phyloP scores from a whole-genome alignment of 1,140 invertebrate species.

The Eubasilissa regina region DNA sequence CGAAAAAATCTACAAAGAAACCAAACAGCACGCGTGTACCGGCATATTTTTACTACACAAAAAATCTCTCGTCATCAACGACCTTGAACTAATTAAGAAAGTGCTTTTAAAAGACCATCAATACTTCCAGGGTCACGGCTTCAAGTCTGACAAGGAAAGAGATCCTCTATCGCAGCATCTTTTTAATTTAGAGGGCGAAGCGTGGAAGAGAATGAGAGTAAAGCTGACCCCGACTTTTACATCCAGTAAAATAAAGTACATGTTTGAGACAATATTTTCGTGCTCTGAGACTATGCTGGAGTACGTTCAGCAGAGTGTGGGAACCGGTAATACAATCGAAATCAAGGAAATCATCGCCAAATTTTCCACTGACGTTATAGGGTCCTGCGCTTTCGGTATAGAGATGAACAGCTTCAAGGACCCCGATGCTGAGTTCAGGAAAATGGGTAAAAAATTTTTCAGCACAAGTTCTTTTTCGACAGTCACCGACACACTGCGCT shows the following conservation, averaged over 20 bases:
- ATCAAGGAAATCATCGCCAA: no score
- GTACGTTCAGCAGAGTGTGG: conserved; percentile 63
- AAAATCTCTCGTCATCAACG: conserved; percentile 70
- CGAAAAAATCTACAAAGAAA: conserved; percentile 37
- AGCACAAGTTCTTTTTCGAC: conserved; percentile 12
- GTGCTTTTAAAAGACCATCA: no score
- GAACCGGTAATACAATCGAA: conserved; percentile 64
- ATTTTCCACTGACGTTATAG: no score
- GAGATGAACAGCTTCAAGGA: no score
- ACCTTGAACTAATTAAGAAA: no score
- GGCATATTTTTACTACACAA: conserved; percentile 65
- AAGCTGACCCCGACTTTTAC: no score
- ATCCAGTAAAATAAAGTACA: conserved; percentile 63
- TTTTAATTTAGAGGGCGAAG: conserved; percentile 66
- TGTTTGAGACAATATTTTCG: conserved; percentile 63
- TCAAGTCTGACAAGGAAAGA: no score
- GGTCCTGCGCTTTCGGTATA: no score
- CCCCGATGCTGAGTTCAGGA: conserved; percentile 72
- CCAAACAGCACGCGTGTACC: conserved; percentile 33
- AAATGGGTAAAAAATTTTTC: conserved; percentile 67
- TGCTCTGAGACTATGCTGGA: conserved; percentile 65
- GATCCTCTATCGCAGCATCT: conserved; percentile 70
- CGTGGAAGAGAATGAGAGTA: conserved; percentile 63
- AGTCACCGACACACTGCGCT: not conserved
- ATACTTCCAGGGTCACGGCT: no score